Evolutionary conservation across 1,140 invertebrate species (phyloP).

Genomic region (Eriosoma lanigerum): DNA sequence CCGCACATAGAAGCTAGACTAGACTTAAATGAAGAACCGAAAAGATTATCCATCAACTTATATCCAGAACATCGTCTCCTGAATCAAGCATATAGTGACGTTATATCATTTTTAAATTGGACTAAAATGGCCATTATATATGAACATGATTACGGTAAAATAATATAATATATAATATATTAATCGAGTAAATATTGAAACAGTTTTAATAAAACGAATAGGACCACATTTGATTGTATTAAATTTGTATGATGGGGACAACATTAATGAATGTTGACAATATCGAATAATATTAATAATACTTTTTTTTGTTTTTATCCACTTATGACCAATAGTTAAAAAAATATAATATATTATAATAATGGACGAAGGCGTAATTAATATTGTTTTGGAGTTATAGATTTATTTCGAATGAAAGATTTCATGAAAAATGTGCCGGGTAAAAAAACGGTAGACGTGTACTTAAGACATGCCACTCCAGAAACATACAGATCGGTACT

Average conservation of each 20-base stretch:
- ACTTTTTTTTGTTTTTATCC: too few relatives aligned
- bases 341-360: too few relatives aligned
- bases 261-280: too few relatives aligned
- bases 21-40: conserved; percentile 62
- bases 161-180: not conserved
- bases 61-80: conserved; percentile 69
- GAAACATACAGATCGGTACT: conserved; percentile 64
- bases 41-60: conserved; percentile 70
- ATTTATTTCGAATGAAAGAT: conserved; percentile 46
- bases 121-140: conserved; percentile 72
- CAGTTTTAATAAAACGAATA: too few relatives aligned
- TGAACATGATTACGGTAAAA: conserved; percentile 71
- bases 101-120: conserved; percentile 73
- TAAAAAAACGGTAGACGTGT: conserved; percentile 62
- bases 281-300: too few relatives aligned
- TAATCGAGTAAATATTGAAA: too few relatives aligned
- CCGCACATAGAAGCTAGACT: conserved; percentile 70
- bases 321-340: too few relatives aligned
- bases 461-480: conserved; percentile 64
- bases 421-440: conserved; percentile 58
- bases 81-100: conserved; percentile 68
- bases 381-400: not conserved
- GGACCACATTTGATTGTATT: too few relatives aligned
- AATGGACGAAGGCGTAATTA: not conserved
- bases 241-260: too few relatives aligned